Percentiles rank a stretch among this genome's conserved stretches.
phyloP scores from a whole-genome alignment of 2,113 vertebrate genomes.

The Lota lota region DNA sequence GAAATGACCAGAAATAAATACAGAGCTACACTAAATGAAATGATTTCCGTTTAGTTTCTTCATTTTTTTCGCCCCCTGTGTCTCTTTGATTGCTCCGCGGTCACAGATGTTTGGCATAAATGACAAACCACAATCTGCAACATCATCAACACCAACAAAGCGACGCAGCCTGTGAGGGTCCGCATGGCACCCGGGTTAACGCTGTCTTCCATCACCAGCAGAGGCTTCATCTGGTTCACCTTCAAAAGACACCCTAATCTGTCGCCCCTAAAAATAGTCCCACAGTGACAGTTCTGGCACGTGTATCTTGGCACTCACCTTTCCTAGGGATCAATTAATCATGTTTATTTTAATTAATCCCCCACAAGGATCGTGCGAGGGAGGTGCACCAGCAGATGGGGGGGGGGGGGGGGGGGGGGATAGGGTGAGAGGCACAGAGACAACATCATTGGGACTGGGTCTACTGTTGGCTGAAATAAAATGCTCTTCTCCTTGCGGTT shows the following conservation, averaged over 20 bases:
- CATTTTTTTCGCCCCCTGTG: slow-evolving; percentile 14
- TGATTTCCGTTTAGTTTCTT: slow-evolving; percentile 28
- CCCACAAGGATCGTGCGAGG: slow-evolving; percentile 42
- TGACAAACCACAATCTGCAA: slow-evolving; percentile 44
- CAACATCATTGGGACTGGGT: slow-evolving; percentile 10
- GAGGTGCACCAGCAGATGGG: slow-evolving; percentile 29
- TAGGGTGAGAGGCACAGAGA: neutral
- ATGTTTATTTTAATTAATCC: slow-evolving; percentile 67
- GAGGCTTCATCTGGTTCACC: slow-evolving; percentile 65
- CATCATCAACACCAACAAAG: slow-evolving; percentile 43
- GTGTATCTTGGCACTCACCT: slow-evolving; percentile 50
- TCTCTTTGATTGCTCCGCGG: slow-evolving; percentile 21
- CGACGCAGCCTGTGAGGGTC: slow-evolving; percentile 44
- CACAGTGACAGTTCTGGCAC: slow-evolving; percentile 58
- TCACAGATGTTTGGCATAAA: slow-evolving; percentile 48
- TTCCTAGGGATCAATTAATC: slow-evolving; percentile 52
- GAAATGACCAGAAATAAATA: slow-evolving; percentile 61
- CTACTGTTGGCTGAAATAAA: slow-evolving; percentile 29
- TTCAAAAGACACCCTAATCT: slow-evolving; percentile 59
- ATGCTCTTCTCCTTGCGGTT: slow-evolving; percentile 11
- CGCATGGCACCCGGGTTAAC: slow-evolving; percentile 22
- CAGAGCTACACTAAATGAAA: slow-evolving; percentile 60
- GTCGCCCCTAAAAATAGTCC: slow-evolving; percentile 60
- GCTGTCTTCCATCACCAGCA: slow-evolving; percentile 43
- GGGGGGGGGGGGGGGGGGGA: neutral